These are phyloP conservation scores for Perca fluviatilis DNA, from an alignment of 2,113 vertebrate species.

Conservation along the genomic window DNA sequence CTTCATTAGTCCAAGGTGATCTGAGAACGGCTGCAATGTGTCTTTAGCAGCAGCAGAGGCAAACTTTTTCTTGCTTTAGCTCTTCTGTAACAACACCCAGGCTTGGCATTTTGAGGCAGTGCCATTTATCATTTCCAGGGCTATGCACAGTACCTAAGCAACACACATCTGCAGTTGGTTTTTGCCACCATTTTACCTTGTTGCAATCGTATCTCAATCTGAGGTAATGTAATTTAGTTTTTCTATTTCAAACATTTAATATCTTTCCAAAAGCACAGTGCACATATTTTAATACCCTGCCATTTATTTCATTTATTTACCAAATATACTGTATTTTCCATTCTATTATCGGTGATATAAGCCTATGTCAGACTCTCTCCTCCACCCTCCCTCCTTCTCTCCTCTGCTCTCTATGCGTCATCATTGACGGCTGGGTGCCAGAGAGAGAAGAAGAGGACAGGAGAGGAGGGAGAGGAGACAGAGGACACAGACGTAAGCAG, in stretches of 20 bases:
- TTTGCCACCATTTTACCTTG: slow-evolving; percentile 6
- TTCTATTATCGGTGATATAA: slow-evolving; percentile 21
- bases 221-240: neutral
- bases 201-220: neutral
- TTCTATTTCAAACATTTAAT: neutral
- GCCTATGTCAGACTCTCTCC: slow-evolving; percentile 19
- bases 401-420: slow-evolving; percentile 68
- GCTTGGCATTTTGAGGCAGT: slow-evolving; percentile 2
- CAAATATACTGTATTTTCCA: neutral
- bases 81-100: slow-evolving; percentile 17
- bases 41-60: neutral
- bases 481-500: slow-evolving; percentile 49
- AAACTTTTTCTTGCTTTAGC: slow-evolving; percentile 7
- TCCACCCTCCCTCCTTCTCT: slow-evolving; percentile 10
- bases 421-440: slow-evolving; percentile 67
- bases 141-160: neutral
- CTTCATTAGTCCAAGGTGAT: slow-evolving; percentile 15
- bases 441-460: slow-evolving; percentile 43
- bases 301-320: neutral
- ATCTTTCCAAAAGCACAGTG: neutral
- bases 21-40: slow-evolving; percentile 13
- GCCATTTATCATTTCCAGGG: neutral
- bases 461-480: slow-evolving; percentile 35
- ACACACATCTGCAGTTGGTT: slow-evolving; percentile 1
- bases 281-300: neutral